Evolutionary conservation across 2,888 invertebrate species (phyloP), one percentile per base, ranked within the genome.

Genomic region (Brachyopa scutellaris): DNA sequence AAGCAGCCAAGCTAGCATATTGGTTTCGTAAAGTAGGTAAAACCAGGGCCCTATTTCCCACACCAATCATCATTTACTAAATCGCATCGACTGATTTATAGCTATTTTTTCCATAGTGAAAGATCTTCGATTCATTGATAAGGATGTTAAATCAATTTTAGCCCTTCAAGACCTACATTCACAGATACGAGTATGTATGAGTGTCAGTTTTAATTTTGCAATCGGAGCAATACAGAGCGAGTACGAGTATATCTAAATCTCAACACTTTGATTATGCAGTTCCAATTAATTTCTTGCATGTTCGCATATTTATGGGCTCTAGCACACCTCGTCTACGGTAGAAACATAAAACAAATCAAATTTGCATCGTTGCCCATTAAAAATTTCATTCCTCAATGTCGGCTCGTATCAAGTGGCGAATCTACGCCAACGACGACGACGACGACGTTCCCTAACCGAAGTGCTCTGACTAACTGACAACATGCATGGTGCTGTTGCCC

Each of bases 331-430:
- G 57, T 15, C 1, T 21, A n/a, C 7, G 29, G 33, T 29, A 15
- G 15, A 31, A 3, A 9, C 31, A 21, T 21, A 42, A 61, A 79
- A 73, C 73, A 79, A 80, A 74, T 74, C 74, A 74, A 80, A 80
- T 80, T 76, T 76, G 74, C 80, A 62, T 80, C 74, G 74, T 36
- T 69, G 74, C 49, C 80, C 74, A 80, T 80, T 80, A 74, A 80
- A 80, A 74, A 29, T 69, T 74, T 80, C 80, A 80, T 80, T 74
- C 80, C 64, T 80, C 80, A 80, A 62, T 69, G 80, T 80, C 80
- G 80, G 21, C 33, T 57, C 55, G 57, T 80, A 74, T 74, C 80
- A 80, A 69, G 69, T 74, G 69, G 80, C 42, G 42, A 74, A 80
- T 80, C 80, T 74, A 31, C 47, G 62, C 57, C 80, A 57, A 69